Base-by-base conservation (phyloP, 64 coral and sea anemone species). In the Hydrozoanthus tunicans region DNA sequence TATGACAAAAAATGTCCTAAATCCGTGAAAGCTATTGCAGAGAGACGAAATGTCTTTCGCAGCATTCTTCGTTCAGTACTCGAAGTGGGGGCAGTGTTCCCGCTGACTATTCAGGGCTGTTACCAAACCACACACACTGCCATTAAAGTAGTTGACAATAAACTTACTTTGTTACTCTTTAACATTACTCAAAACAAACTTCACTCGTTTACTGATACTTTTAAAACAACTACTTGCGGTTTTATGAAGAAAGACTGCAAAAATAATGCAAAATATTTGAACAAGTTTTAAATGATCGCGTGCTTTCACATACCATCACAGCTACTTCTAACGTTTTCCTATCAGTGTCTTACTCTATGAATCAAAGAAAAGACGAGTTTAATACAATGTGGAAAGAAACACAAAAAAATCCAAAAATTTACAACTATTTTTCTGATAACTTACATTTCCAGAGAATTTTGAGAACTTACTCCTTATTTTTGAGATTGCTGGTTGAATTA, bases 191-290 rank as follows among this genome's bases (percentile, higher is more conserved):
- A 88, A 88, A 88, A 61, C 55, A 88, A 74, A 73, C 56, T 43
- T 74, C 74, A 12, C 59, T 43, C 69, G 54, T 75, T 88, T 74
- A 88, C 68, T 86, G 69, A 88, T 88, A 88, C 68, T 88, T 75
- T 60, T 88, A 51, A 75, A 56, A 73, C 56, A 86, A 88, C 69
- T 60, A 73, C 24, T 73, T 88, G 84, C 25, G 84, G 69, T 88
- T 88, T 88, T 74, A 11, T 88, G 70, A 15, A 75, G 84, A 88
- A 88, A 74, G 70, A 88, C 84, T 17, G 12, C 67, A 88, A 73
- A 73, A 56, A 88, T 72, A 73, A 59, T 20, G 3, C n/a, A 88
- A 88, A 88, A 85, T 85, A 85, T 66, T 85, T 85, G 84, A 11
- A 88, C 55, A 88, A 25, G 13, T 58, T 88, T 74, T 88, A n/a